phyloP scores from a whole-genome alignment of 1,140 invertebrate species.

The Drosophila oshimai region DNA sequence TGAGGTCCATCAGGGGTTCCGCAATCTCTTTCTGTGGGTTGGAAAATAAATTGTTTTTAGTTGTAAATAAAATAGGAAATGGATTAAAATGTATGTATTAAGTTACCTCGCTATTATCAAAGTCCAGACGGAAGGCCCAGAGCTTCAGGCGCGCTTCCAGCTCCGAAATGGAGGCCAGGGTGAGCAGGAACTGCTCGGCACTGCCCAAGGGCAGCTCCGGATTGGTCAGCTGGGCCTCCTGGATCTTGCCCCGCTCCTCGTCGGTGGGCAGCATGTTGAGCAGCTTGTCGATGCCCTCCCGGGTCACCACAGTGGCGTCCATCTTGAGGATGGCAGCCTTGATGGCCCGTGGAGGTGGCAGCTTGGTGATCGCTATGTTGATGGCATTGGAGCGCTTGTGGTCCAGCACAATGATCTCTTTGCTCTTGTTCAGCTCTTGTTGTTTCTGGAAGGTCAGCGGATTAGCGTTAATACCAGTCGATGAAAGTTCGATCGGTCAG shows the following conservation, averaged over 20 bases:
- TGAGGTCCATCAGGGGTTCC: slow-evolving; percentile 98
- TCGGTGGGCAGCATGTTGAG: slow-evolving; percentile 98
- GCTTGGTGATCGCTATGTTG: slow-evolving; percentile 99
- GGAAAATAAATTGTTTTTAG: not conserved
- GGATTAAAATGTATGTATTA: not conserved
- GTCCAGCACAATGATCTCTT: slow-evolving; percentile 97
- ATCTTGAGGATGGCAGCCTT: slow-evolving; percentile 99
- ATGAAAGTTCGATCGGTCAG: not conserved
- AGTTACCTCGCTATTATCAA: slow-evolving; percentile 95
- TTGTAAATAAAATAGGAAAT: not conserved
- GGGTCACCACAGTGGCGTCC: slow-evolving; percentile 98
- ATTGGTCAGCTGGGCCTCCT: slow-evolving; percentile 94
- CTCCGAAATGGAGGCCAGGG: slow-evolving; percentile 97
- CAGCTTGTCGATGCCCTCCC: slow-evolving; percentile 99
- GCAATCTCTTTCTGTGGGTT: slow-evolving; percentile 93
- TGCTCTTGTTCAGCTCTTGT: slow-evolving; percentile 96
- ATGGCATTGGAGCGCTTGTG: slow-evolving; percentile 99
- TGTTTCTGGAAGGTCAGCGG: slow-evolving; percentile 89
- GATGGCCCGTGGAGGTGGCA: slow-evolving; percentile 98
- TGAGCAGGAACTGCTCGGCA: slow-evolving; percentile 98
- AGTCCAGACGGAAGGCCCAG: slow-evolving; percentile 99
- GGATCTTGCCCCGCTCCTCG: slow-evolving; percentile 97
- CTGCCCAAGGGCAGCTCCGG: slow-evolving; percentile 97
- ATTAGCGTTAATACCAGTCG: not conserved
- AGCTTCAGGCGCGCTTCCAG: slow-evolving; percentile 96